Conservation (phyloP, 2,797 vertebrate genomes). For the Spea hammondii region DNA sequence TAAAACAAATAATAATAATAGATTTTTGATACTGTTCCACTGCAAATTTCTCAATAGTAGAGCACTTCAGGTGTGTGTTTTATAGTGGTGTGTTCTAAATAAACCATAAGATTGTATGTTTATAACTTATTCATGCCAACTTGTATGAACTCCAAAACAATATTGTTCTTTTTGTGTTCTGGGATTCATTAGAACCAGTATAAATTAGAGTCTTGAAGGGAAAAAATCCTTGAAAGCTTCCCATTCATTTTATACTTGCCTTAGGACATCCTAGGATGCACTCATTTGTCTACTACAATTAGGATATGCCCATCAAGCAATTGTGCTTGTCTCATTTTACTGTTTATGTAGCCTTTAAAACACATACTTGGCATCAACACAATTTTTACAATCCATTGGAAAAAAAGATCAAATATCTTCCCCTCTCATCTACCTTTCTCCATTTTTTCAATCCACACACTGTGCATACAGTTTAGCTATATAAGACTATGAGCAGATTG, state of each 20-base stretch:
- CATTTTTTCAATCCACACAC: too few relatives aligned
- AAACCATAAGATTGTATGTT: conserved; percentile 18
- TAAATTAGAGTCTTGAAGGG: conserved; percentile 22
- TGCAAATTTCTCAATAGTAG: conserved; percentile 28
- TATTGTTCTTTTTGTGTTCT: conserved; percentile 25
- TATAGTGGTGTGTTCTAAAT: conserved; percentile 9
- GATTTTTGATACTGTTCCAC: not conserved
- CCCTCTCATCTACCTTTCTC: too few relatives aligned
- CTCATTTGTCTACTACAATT: conserved; percentile 36
- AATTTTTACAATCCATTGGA: too few relatives aligned
- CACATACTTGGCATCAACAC: not conserved
- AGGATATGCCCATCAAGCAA: conserved; percentile 34
- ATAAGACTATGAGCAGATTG: too few relatives aligned
- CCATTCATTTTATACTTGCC: conserved; percentile 11
- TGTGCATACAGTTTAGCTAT: too few relatives aligned
- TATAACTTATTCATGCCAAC: conserved; percentile 39
- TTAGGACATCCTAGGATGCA: conserved; percentile 22
- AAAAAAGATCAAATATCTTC: too few relatives aligned
- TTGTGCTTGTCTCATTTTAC: not conserved
- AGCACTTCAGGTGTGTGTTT: conserved; percentile 33
- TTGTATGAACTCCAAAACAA: conserved; percentile 25
- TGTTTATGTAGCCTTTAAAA: conserved; percentile 12
- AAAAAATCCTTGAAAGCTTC: conserved; percentile 31
- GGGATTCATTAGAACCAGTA: conserved; percentile 38
- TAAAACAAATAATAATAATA: too few relatives aligned